Percentiles rank a stretch among this genome's conserved stretches.
Conservation (phyloP, 2,113 vertebrate genomes). For the Merops nubicus region DNA sequence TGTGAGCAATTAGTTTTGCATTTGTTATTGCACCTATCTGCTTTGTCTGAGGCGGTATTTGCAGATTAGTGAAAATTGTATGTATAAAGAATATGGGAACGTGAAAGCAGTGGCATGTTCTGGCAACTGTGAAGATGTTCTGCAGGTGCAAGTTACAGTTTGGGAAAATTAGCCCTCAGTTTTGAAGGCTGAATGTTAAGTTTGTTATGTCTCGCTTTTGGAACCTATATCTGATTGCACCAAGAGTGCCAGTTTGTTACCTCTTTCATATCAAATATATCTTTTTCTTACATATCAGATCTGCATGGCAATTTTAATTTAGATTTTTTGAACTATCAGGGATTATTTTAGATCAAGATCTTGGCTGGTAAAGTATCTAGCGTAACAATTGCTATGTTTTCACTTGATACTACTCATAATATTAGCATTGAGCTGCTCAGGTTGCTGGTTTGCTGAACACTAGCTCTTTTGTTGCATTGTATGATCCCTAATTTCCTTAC, state of each 20-base stretch:
- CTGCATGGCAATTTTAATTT: slow-evolving; percentile 11
- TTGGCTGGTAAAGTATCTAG: slow-evolving; percentile 13
- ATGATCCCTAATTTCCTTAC: slow-evolving; percentile 31
- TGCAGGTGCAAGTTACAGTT: neutral
- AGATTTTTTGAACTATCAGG: slow-evolving; percentile 6
- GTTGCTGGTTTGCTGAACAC: slow-evolving; percentile 12
- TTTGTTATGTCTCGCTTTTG: neutral
- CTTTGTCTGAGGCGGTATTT: neutral
- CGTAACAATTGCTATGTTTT: neutral
- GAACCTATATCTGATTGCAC: neutral
- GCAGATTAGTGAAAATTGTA: neutral
- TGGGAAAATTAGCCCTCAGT: neutral
- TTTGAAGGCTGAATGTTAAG: neutral
- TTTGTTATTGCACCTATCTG: neutral
- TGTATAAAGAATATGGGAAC: accelerated
- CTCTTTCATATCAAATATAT: neutral
- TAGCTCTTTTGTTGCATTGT: slow-evolving; percentile 49
- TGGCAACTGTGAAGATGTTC: neutral
- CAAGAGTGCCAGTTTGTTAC: neutral
- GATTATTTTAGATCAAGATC: slow-evolving; percentile 37
- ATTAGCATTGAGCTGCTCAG: neutral
- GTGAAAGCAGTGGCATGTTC: neutral
- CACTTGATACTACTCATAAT: neutral
- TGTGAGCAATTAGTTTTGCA: accelerated
- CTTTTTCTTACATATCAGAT: slow-evolving; percentile 17